Evolutionary conservation across 37 sponge, comb jelly and placozoan genomes (phyloP).

Genomic region (Hexactinellida sp.): DNA sequence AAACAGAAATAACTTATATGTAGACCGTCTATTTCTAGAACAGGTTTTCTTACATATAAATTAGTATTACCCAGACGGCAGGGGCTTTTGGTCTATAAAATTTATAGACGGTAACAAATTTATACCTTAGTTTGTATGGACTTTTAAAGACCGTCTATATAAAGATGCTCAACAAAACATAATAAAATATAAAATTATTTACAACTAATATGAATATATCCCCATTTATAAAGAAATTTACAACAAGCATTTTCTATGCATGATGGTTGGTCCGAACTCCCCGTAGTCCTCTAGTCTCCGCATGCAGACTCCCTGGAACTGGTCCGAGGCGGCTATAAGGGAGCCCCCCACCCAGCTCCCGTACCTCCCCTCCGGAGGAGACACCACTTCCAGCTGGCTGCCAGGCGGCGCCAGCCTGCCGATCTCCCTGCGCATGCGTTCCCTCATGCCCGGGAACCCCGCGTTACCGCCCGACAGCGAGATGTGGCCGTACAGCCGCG

Average conservation of each 20-base stretch:
- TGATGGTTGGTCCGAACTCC: slow-evolving; percentile 25
- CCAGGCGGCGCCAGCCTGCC: slow-evolving; percentile 33
- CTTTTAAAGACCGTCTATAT: too few relatives aligned
- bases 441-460: slow-evolving; percentile 39
- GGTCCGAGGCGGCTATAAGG: slow-evolving; percentile 33
- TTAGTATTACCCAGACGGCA: too few relatives aligned
- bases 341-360: slow-evolving; percentile 44
- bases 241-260: background rate
- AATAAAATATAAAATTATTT: background rate
- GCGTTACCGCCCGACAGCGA: slow-evolving; percentile 33
- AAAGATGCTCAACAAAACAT: too few relatives aligned
- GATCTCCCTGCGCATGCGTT: slow-evolving; percentile 50
- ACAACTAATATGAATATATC: background rate
- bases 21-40: too few relatives aligned
- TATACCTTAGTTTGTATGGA: too few relatives aligned
- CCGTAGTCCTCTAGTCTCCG: slow-evolving; percentile 36
- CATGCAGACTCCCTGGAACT: slow-evolving; percentile 41
- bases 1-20: too few relatives aligned
- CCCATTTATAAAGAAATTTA: background rate
- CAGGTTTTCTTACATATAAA: too few relatives aligned
- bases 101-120: too few relatives aligned
- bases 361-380: slow-evolving; percentile 45
- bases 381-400: slow-evolving; percentile 35
- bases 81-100: too few relatives aligned
- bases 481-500: slow-evolving; percentile 25